phyloP scores from a whole-genome alignment of 1,140 invertebrate species.

The Cotesia typhae region DNA sequence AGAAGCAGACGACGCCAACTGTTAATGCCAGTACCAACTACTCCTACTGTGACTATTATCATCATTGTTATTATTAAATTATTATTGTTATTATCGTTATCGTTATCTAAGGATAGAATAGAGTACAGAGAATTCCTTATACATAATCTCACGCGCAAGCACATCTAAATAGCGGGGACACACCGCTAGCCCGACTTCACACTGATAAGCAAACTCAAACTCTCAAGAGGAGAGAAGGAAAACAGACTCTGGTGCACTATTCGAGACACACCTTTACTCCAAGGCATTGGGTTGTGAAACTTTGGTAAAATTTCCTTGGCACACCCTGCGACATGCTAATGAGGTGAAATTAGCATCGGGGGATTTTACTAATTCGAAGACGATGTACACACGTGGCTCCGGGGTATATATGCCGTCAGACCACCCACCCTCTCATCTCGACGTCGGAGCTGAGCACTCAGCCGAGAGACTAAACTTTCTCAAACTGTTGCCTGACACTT shows the following conservation, averaged over 20 bases:
- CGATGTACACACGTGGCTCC: slow-evolving; percentile 28
- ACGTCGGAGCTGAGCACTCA: too few relatives aligned
- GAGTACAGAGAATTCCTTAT: slow-evolving; percentile 32
- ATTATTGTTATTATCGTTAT: neutral
- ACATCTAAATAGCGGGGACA: neutral
- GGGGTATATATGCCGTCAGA: neutral
- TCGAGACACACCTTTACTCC: neutral
- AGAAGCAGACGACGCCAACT: slow-evolving; percentile 33
- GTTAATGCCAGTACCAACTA: slow-evolving; percentile 28
- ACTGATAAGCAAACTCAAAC: slow-evolving; percentile 6
- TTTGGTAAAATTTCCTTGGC: slow-evolving; percentile 33
- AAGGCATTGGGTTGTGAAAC: slow-evolving; percentile 22
- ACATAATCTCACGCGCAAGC: slow-evolving; percentile 41
- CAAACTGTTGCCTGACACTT: slow-evolving; percentile 20
- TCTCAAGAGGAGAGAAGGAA: neutral
- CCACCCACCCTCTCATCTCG: neutral
- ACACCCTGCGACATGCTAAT: slow-evolving; percentile 39
- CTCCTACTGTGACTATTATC: neutral
- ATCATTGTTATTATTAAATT: neutral
- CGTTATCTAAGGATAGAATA: neutral
- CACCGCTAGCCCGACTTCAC: neutral
- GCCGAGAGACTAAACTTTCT: slow-evolving; percentile 8
- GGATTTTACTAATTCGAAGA: slow-evolving; percentile 24
- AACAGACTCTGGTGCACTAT: slow-evolving; percentile 5
- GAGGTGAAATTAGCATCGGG: slow-evolving; percentile 36